phyloP scores from a whole-genome alignment of 2,888 invertebrate genomes.

The Drosophila buzzatii region DNA sequence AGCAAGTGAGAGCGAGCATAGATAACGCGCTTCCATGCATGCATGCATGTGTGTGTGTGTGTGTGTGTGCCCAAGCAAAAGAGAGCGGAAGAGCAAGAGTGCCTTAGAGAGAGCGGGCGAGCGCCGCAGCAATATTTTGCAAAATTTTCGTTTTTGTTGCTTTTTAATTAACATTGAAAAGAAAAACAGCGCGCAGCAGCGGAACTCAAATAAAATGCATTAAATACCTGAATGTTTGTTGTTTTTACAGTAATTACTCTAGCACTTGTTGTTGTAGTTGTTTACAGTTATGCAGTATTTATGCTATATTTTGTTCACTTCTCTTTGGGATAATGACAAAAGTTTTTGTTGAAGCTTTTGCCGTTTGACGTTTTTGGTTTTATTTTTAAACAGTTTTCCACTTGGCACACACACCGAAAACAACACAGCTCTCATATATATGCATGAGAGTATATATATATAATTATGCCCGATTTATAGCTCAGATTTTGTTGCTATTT shows the following conservation, averaged over 20 bases:
- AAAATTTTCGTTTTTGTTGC: constrained; percentile 40
- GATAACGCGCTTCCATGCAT: background rate
- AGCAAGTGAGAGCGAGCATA: constrained; percentile 8
- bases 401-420: constrained; percentile 52
- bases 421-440: constrained; percentile 32
- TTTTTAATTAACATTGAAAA: constrained; percentile 47
- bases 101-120: background rate
- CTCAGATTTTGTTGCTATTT: constrained; percentile 54
- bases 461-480: constrained; percentile 34
- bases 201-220: constrained; percentile 38
- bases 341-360: constrained; percentile 29
- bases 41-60: background rate
- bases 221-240: constrained; percentile 17
- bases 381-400: constrained; percentile 72
- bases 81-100: constrained; percentile 17
- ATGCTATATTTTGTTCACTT: constrained; percentile 23
- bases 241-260: background rate
- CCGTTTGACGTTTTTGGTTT: constrained; percentile 42
- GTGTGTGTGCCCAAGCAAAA: background rate
- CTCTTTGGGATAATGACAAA: constrained; percentile 8
- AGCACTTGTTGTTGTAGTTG: constrained; percentile 16
- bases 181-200: constrained; percentile 21
- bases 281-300: constrained; percentile 29
- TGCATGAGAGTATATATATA: constrained; percentile 5
- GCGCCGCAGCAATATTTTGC: constrained; percentile 18